Percentiles rank a stretch among this genome's conserved stretches.
Evolutionary conservation across 30 jellyfish, hydroid and myxozoan genomes (phyloP).

Genomic region (Sanderia malayensis): DNA sequence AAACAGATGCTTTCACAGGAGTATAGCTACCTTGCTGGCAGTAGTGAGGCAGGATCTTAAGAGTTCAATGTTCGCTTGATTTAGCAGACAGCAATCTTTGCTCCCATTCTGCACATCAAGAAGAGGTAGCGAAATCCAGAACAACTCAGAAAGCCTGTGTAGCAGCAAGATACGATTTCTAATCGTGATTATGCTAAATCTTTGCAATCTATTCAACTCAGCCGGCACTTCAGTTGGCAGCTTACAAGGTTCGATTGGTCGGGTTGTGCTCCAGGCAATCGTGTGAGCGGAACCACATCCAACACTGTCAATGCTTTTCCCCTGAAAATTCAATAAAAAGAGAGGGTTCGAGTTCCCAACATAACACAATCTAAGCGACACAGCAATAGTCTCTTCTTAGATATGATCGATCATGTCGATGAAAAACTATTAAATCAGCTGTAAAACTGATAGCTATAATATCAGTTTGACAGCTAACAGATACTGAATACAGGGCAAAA

Average conservation of each 20-base stretch:
- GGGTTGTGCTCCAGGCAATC: slow-evolving; percentile 83
- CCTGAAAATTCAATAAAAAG: slow-evolving; percentile 56
- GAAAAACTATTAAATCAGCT: too few relatives aligned
- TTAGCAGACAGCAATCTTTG: slow-evolving; percentile 19
- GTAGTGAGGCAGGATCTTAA: slow-evolving; percentile 47
- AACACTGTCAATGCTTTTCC: slow-evolving; percentile 78
- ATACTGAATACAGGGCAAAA: too few relatives aligned
- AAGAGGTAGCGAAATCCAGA: slow-evolving; percentile 65
- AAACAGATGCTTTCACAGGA: not conserved
- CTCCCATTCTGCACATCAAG: slow-evolving; percentile 35
- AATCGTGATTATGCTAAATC: slow-evolving; percentile 56
- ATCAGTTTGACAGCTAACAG: too few relatives aligned
- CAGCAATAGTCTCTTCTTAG: too few relatives aligned
- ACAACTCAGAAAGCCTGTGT: slow-evolving; percentile 64
- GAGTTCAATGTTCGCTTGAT: slow-evolving; percentile 39
- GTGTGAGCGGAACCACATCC: slow-evolving; percentile 97
- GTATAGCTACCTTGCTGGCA: slow-evolving; percentile 39
- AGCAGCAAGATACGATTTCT: slow-evolving; percentile 73
- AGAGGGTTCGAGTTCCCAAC: too few relatives aligned
- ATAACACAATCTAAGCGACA: too few relatives aligned
- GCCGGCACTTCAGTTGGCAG: slow-evolving; percentile 74
- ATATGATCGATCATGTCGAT: too few relatives aligned
- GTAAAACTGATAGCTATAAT: too few relatives aligned
- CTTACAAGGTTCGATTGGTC: slow-evolving; percentile 51
- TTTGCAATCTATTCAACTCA: slow-evolving; percentile 68